A percentile compares a stretch with the other conserved stretches of the same genome.
These are phyloP conservation scores for Coranthus polyacanthus DNA, from an alignment of 2,797 vertebrate species.

Conservation along the genomic window DNA sequence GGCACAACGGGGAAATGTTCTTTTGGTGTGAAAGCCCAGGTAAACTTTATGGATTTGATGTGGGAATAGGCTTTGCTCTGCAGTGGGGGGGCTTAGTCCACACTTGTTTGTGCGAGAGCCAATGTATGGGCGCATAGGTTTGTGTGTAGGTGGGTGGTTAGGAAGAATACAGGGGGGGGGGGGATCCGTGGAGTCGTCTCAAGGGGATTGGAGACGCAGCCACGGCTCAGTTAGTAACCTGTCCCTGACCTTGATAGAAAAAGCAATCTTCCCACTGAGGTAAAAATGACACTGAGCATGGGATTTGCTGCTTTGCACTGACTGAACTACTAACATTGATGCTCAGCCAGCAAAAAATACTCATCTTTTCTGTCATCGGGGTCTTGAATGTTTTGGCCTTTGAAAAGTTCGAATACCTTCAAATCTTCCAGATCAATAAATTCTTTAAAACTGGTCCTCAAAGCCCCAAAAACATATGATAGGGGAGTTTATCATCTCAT, in stretches of 20 bases:
- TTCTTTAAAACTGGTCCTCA: constrained; percentile 5
- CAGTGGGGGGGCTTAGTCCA: constrained; percentile 54
- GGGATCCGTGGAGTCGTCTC: constrained; percentile 44
- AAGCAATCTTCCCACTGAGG: constrained; percentile 78
- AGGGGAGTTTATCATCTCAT: constrained; percentile 6
- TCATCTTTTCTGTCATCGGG: constrained; percentile 12
- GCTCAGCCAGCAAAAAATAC: constrained; percentile 45
- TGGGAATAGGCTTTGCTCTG: constrained; percentile 69
- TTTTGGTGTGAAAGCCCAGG: constrained; percentile 60
- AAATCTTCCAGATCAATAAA: constrained; percentile 32
- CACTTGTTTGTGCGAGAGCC: constrained; percentile 42
- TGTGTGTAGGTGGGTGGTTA: constrained; percentile 49
- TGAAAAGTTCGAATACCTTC: constrained; percentile 29
- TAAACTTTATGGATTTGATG: constrained; percentile 78
- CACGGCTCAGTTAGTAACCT: constrained; percentile 73
- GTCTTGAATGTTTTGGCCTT: constrained; percentile 17
- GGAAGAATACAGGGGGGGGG: constrained; percentile 24
- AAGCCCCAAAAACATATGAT: not conserved
- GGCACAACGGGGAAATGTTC: constrained; percentile 61
- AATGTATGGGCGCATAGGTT: constrained; percentile 21
- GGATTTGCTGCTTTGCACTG: constrained; percentile 68
- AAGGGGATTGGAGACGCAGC: constrained; percentile 65
- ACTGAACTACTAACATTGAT: constrained; percentile 55
- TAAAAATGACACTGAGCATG: constrained; percentile 64
- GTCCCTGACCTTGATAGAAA: constrained; percentile 81